phyloP scores from a whole-genome alignment of 1,140 invertebrate genomes.

The Meloidogyne floridensis region DNA sequence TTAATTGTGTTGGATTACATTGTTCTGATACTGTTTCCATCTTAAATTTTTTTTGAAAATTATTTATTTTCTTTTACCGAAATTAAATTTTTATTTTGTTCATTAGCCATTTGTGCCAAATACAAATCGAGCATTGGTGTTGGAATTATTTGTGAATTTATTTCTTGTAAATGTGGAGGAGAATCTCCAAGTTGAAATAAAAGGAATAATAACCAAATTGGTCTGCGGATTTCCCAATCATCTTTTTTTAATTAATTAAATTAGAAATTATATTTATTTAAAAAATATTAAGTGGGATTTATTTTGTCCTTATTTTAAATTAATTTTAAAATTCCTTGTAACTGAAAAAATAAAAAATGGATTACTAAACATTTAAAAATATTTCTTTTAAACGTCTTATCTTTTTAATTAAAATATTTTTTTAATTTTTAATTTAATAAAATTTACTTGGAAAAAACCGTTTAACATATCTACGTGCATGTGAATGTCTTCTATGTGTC shows the following conservation, averaged over 20 bases:
- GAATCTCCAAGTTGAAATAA: conserved; percentile 50
- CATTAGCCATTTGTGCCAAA: conserved; percentile 42
- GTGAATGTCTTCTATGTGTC: conserved; percentile 4
- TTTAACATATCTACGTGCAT: conserved; percentile 15
- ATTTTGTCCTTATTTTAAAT: too few species aligned
- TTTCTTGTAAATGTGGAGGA: neutral
- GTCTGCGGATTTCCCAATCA: conserved; percentile 44
- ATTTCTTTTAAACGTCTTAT: too few species aligned
- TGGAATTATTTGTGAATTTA: neutral
- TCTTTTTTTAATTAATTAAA: neutral
- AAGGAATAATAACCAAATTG: conserved; percentile 49
- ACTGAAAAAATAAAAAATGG: too few species aligned
- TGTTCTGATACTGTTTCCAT: conserved; percentile 48
- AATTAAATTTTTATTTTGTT: conserved; percentile 43
- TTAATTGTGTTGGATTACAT: conserved; percentile 41
- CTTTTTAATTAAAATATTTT: too few species aligned
- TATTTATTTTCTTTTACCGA: conserved; percentile 25
- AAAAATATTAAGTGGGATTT: neutral
- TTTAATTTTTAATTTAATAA: neutral
- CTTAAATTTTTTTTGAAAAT: neutral
- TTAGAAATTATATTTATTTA: neutral
- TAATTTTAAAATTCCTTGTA: too few species aligned
- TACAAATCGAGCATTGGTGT: conserved; percentile 46
- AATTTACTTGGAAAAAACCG: conserved; percentile 23
- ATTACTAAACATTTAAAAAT: too few species aligned